Evolutionary conservation across 2,113 vertebrate genomes (phyloP), one percentile per base, ranked within the genome.

Genomic region (Corythaixoides concolor): DNA sequence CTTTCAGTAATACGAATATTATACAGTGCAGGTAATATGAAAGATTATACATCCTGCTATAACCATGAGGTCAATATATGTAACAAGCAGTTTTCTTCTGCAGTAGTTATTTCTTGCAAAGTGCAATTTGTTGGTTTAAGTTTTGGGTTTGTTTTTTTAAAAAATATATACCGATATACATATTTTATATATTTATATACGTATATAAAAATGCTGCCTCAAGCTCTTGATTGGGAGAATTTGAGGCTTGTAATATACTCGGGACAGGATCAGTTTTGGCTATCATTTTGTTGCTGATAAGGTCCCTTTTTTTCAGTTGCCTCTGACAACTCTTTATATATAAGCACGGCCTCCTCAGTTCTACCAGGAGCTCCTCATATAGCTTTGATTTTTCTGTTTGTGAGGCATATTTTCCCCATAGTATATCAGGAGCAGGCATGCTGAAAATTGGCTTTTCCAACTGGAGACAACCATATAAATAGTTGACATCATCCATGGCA

Each of bases 381-480:
- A 91, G 62, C 18, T 89, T 91, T 95, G 81, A 74, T 58, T 92
- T 96, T 95, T 88, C 75, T 93, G 72, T 67, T 95, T 83, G 58
- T 62, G 67, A 90, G 32, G 67, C 55, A 30, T 59, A 52, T 91
- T 90, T 91, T 83, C 63, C 67, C 63, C 62, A 24, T n/a, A 83
- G 70, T 83, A 47, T 35, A 47, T 49, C 63, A 90, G 70, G 32
- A 90, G 47, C 59, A 93, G 37, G 59, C 88, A 77, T 74, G 67
- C 90, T 93, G 85, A 95, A 96, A 94, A 95, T 92, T 83, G 73
- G 43, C 85, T 95, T 97, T 95, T 94, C 70, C 70, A 78, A 85
- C 53, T 86, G 88, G 90, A 93, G 37, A 67, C 21, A n/a, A 30
- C 41, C 50, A 47, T 74, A 77, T 62, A 89, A 94, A 91, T 74